A percentile compares a stretch with the other conserved stretches of the same genome.
These are phyloP conservation scores for Aleiodes alternator DNA, from an alignment of 2,888 invertebrate species.

Conservation along the genomic window DNA sequence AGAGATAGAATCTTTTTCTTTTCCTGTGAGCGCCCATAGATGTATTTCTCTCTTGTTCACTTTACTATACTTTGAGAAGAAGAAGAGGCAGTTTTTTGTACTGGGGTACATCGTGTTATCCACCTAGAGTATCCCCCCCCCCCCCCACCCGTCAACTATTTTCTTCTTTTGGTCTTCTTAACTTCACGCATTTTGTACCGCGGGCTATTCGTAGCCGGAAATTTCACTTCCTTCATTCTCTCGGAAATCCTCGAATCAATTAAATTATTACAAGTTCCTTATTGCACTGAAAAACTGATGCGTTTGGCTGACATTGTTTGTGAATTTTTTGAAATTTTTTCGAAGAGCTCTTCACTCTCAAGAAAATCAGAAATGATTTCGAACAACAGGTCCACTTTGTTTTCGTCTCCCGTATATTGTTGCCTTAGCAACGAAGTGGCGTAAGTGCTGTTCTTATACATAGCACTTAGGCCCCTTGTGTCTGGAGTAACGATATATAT, in stretches of 20 bases:
- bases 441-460: no score
- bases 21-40: constrained; percentile 58
- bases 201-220: constrained; percentile 13
- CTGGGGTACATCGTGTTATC: constrained; percentile 41
- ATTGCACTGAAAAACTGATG: no score
- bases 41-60: constrained; percentile 45
- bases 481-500: no score
- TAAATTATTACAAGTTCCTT: no score
- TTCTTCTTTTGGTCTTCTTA: constrained; percentile 12
- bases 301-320: no score
- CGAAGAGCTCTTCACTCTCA: not conserved
- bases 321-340: no score
- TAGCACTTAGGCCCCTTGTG: no score
- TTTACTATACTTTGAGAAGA: constrained; percentile 31
- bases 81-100: constrained; percentile 12
- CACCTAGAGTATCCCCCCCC: constrained; percentile 19
- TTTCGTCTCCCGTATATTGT: no score
- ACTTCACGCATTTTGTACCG: constrained; percentile 23
- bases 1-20: constrained; percentile 69
- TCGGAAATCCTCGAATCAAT: not conserved
- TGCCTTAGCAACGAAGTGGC: no score
- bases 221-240: constrained; percentile 1
- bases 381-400: no score
- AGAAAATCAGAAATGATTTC: no score
- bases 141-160: constrained; percentile 3